Evolutionary conservation across 2,113 vertebrate genomes (phyloP).

Genomic region (Antennarius striatus): DNA sequence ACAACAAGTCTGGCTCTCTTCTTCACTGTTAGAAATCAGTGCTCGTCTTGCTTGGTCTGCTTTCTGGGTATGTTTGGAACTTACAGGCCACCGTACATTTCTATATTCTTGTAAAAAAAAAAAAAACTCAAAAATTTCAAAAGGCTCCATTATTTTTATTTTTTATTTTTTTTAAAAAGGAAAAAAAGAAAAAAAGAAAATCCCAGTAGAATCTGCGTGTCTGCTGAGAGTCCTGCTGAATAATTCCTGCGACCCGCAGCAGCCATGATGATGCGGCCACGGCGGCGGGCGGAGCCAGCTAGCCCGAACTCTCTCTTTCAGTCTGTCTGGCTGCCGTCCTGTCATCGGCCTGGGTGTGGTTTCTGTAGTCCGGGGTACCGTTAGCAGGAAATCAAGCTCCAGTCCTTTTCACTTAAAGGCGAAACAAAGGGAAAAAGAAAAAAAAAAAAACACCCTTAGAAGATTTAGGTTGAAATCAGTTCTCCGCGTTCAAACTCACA

Average conservation of each 20-base stretch:
- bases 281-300: slow-evolving; percentile 70
- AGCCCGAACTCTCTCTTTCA: slow-evolving; percentile 32
- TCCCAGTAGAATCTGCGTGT: no score
- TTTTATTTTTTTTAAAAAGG: no score
- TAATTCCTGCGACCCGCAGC: background rate
- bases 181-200: no score
- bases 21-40: no score
- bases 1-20: no score
- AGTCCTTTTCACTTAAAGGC: slow-evolving; percentile 54
- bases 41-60: no score
- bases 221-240: no score
- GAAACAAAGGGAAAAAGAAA: slow-evolving; percentile 73
- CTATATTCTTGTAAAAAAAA: no score
- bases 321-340: slow-evolving; percentile 64
- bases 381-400: slow-evolving; percentile 81
- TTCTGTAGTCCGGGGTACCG: slow-evolving; percentile 79
- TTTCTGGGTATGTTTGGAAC: no score
- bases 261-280: slow-evolving; percentile 61
- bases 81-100: no score
- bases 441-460: slow-evolving; percentile 19
- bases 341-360: slow-evolving; percentile 86
- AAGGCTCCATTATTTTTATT: no score
- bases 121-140: no score
- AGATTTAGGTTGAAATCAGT: slow-evolving; percentile 15
- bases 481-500: slow-evolving; percentile 10